Evolutionary conservation across 2,113 vertebrate species (phyloP).

Genomic region (Malurus cyaneus): DNA sequence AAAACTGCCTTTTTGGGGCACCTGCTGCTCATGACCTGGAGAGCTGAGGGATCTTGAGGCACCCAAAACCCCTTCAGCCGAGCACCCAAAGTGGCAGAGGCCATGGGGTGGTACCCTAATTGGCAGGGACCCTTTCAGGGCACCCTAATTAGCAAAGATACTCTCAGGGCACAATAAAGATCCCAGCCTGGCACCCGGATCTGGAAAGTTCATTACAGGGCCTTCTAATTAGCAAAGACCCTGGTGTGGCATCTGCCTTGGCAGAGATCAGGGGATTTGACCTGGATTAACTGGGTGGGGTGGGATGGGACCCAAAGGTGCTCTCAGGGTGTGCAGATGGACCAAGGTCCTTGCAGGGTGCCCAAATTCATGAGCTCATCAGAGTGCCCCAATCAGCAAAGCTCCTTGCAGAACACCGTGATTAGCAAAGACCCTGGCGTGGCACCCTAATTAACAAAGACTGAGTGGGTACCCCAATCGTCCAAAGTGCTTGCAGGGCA

Average conservation of each 20-base stretch:
- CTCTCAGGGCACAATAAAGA: neutral
- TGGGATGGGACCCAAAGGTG: accelerated
- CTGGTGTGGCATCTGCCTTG: neutral
- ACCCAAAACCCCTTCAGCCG: neutral
- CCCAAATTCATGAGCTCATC: neutral
- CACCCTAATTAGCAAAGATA: neutral
- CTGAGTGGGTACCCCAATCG: neutral
- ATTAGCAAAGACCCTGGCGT: neutral
- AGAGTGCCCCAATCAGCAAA: neutral
- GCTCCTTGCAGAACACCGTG: neutral
- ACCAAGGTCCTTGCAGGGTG: neutral
- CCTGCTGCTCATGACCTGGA: neutral
- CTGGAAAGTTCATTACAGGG: neutral
- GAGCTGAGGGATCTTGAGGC: neutral
- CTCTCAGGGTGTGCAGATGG: neutral
- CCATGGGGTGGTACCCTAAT: neutral
- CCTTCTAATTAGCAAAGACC: neutral
- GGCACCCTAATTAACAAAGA: neutral
- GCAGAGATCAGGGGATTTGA: neutral
- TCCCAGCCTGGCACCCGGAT: too few relatives aligned
- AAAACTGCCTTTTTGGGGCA: neutral
- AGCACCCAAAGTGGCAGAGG: neutral
- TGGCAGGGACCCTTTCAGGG: neutral
- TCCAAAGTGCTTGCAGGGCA: neutral
- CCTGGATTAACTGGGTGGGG: too few relatives aligned